phyloP scores from a whole-genome alignment of 2,888 invertebrate species.

The Zygogramma bicolorata region DNA sequence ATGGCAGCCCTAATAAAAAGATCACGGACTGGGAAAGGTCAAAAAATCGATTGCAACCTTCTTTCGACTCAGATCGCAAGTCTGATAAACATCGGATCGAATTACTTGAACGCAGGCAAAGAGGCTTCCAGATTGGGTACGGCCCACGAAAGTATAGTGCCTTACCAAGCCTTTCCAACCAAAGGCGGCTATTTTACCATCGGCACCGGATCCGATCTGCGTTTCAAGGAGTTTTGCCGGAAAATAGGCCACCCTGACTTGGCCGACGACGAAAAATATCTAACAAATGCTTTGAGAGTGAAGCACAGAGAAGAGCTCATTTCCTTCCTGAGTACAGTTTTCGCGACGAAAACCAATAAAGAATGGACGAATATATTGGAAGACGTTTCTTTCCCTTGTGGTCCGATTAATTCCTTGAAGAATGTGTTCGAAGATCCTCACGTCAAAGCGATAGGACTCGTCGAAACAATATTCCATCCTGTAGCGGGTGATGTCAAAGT shows the following conservation, averaged over 20 bases:
- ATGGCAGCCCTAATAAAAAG: slow-evolving; percentile 89
- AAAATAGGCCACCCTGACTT: slow-evolving; percentile 74
- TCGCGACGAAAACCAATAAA: slow-evolving; percentile 74
- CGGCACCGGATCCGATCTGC: slow-evolving; percentile 87
- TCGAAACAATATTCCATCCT: slow-evolving; percentile 79
- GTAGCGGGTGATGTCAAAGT: slow-evolving; percentile 79
- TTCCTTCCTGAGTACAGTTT: slow-evolving; percentile 71
- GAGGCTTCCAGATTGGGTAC: slow-evolving; percentile 91
- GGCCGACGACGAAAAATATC: slow-evolving; percentile 74
- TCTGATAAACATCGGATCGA: slow-evolving; percentile 89
- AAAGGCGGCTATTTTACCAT: slow-evolving; percentile 87
- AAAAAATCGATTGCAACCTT: slow-evolving; percentile 94
- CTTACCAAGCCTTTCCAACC: slow-evolving; percentile 91
- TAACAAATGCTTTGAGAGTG: slow-evolving; percentile 81
- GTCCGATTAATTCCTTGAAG: slow-evolving; percentile 88
- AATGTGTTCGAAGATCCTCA: slow-evolving; percentile 92
- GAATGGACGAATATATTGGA: slow-evolving; percentile 83
- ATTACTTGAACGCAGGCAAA: slow-evolving; percentile 86
- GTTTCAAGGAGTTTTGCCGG: slow-evolving; percentile 81
- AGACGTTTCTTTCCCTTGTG: slow-evolving; percentile 85
- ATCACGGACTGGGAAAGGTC: slow-evolving; percentile 82
- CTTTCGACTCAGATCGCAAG: slow-evolving; percentile 91
- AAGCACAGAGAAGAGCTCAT: slow-evolving; percentile 79
- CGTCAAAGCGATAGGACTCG: slow-evolving; percentile 78
- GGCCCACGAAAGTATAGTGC: slow-evolving; percentile 93